A percentile compares a stretch with the other conserved stretches of the same genome.
These are phyloP conservation scores for Lasius platythorax DNA, from an alignment of 2,888 invertebrate species.

Conservation along the genomic window DNA sequence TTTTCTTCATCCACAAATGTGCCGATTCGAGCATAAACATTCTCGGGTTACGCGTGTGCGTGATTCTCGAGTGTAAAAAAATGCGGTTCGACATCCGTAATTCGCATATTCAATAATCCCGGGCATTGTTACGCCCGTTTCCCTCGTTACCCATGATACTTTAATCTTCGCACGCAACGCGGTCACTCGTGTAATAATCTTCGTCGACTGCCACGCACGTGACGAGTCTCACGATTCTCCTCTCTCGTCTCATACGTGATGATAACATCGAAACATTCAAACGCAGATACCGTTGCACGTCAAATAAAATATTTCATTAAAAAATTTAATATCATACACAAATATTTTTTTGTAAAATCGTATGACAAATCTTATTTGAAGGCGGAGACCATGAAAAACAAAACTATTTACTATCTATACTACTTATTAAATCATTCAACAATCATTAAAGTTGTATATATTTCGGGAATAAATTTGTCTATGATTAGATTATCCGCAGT, in stretches of 20 bases:
- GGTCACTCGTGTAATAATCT: constrained; percentile 18
- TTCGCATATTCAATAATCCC: neutral
- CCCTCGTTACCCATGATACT: constrained; percentile 31
- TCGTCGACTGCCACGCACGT: constrained; percentile 7
- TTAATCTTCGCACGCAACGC: constrained; percentile 38
- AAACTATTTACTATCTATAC: neutral
- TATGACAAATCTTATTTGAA: neutral
- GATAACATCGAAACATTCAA: constrained; percentile 4
- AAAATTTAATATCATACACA: neutral
- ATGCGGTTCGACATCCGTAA: constrained; percentile 9
- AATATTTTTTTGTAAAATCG: neutral
- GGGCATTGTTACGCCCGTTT: constrained; percentile 7
- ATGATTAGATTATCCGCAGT: neutral
- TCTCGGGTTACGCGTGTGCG: neutral
- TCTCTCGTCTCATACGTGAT: neutral
- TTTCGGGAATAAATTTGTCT: neutral
- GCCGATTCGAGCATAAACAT: neutral
- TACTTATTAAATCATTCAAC: neutral
- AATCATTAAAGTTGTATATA: neutral
- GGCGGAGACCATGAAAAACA: neutral
- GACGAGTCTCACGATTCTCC: neutral
- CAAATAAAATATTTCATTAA: neutral
- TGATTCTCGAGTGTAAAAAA: neutral
- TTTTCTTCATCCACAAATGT: neutral
- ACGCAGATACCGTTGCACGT: neutral